These are phyloP conservation scores for Pleuronectes platessa DNA, from an alignment of 2,113 vertebrate species.

Conservation along the genomic window DNA sequence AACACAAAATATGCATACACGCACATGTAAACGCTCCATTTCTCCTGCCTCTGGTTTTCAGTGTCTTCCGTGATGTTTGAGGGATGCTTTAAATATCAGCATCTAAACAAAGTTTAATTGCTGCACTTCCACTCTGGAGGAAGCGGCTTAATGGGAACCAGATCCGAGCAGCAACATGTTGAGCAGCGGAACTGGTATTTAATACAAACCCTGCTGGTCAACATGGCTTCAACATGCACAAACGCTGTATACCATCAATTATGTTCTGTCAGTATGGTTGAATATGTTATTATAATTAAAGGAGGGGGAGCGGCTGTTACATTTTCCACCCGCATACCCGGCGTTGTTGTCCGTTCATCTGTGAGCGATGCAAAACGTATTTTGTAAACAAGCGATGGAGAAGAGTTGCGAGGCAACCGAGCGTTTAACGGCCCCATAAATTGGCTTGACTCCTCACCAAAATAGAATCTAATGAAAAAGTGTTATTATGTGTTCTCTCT, in stretches of 20 bases:
- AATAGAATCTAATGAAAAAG: slow-evolving; percentile 24
- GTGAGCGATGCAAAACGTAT: slow-evolving; percentile 4
- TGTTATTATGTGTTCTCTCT: slow-evolving; percentile 8
- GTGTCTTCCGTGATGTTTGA: slow-evolving; percentile 27
- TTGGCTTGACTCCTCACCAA: background rate
- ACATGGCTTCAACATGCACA: slow-evolving; percentile 15
- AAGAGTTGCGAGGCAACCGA: slow-evolving; percentile 26
- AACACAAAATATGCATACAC: slow-evolving; percentile 22
- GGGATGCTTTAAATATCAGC: slow-evolving; percentile 29
- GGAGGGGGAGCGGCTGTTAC: background rate
- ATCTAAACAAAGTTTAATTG: slow-evolving; percentile 63
- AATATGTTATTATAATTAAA: slow-evolving; percentile 3
- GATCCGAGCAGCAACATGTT: slow-evolving; percentile 36
- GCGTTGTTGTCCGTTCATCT: slow-evolving; percentile 3
- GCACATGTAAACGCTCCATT: background rate
- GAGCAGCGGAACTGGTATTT: slow-evolving; percentile 18
- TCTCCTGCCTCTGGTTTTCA: slow-evolving; percentile 21
- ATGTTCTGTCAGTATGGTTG: slow-evolving; percentile 10
- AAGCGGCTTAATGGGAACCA: slow-evolving; percentile 66
- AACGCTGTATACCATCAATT: slow-evolving; percentile 1
- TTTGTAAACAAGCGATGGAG: slow-evolving; percentile 23
- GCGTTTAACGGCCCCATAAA: slow-evolving; percentile 20
- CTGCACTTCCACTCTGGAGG: slow-evolving; percentile 49
- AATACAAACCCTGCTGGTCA: slow-evolving; percentile 9
- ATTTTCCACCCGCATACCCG: slow-evolving; percentile 8